Evolutionary conservation across 2,888 invertebrate genomes (phyloP), one percentile per base, ranked within the genome.

Genomic region (Leptopterna dolabrata): DNA sequence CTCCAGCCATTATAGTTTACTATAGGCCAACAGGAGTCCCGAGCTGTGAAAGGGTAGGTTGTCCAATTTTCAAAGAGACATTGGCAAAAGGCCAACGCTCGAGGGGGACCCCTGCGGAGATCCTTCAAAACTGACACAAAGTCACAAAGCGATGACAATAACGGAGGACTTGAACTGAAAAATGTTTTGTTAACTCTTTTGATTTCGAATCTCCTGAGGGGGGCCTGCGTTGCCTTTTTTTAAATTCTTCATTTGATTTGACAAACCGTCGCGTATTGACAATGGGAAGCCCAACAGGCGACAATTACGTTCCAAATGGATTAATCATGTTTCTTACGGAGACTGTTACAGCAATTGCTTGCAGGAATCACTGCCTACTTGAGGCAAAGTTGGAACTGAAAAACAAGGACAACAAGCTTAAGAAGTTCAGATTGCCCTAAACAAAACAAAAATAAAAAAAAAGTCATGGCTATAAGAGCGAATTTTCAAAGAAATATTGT

Each of bases 101-200:
- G 73, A 19, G 73, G 85, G 85, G 85, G 76, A 85, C 85, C 85
- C 85, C 85, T n/a, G 85, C 47, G 6, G 85, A 85, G 85, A 85
- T 85, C 73, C 85, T 85, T 85, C 85, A 63, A 73, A 76, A 83
- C 47, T 76, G 85, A 85, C 85, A 85, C 85, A 85, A 85, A 85
- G 85, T 85, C 85, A 85, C 85, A 85, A 85, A 29, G 85, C 43
- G 76, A 85, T 85, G 85, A 85, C 85, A 73, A 85, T 85, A 85
- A 83, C 85, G 24, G 27, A 85, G 83, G 83, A 85, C 85, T 85
- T 76, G 85, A 85, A 85, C 85, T 85, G 85, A 85, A 85, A 83
- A 85, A 85, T 85, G 85, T 85, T 85, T 85, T 85, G 85, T 85
- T 85, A 85, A 85, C 85, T 85, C 85, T 85, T 85, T 85, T 71